Conservation (phyloP, 2,888 invertebrate species). For the Rhingia rostrata region DNA sequence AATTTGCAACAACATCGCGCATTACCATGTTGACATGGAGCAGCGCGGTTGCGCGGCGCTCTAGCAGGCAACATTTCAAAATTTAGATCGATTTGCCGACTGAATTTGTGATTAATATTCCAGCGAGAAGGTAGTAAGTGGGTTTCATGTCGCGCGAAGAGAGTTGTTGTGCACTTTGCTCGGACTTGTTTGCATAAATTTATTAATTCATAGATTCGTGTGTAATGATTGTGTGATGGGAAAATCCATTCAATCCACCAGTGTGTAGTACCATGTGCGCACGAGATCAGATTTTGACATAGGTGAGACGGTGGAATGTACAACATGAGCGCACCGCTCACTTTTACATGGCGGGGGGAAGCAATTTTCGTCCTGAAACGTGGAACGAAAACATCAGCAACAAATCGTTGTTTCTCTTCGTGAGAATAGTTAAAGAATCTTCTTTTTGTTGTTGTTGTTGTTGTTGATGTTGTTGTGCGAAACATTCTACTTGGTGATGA, state of each 20-base stretch:
- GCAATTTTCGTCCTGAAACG: constrained; percentile 48
- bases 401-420: constrained; percentile 56
- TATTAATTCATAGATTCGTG: constrained; percentile 72
- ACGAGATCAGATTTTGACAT: constrained; percentile 67
- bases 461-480: background rate
- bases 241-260: constrained; percentile 18
- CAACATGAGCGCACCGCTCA: constrained; percentile 1
- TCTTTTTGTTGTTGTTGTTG: background rate
- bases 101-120: constrained; percentile 70
- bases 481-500: constrained; percentile 64
- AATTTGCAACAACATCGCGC: constrained; percentile 63
- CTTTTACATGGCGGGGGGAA: background rate
- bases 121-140: constrained; percentile 23
- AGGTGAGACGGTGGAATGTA: constrained; percentile 33
- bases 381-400: constrained; percentile 60
- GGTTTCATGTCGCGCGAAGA: constrained; percentile 52
- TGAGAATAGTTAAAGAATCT: constrained; percentile 62
- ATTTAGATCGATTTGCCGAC: constrained; percentile 72
- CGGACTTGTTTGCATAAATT: constrained; percentile 71
- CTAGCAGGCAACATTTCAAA: constrained; percentile 43
- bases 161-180: constrained; percentile 50
- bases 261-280: constrained; percentile 38
- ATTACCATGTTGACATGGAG: constrained; percentile 54
- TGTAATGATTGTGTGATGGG: constrained; percentile 48
- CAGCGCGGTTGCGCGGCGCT: background rate